phyloP scores from a whole-genome alignment of 2,113 vertebrate genomes.

The Elgaria multicarinata region DNA sequence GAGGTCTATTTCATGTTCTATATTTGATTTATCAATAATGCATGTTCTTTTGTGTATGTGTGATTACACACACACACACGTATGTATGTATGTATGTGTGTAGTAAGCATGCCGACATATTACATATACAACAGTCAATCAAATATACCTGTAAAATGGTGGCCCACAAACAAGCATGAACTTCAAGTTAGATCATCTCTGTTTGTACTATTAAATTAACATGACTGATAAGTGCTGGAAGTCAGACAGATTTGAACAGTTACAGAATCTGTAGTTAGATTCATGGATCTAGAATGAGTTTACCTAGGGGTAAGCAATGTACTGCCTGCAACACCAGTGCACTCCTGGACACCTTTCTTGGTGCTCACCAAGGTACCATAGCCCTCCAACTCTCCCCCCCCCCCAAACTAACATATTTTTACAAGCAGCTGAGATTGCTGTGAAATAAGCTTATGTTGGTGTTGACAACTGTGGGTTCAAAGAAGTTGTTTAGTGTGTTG shows the following conservation, averaged over 20 bases:
- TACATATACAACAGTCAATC: neutral
- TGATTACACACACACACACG: too few relatives aligned
- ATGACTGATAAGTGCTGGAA: neutral
- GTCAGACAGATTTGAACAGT: neutral
- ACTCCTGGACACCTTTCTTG: too few relatives aligned
- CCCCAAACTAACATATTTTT: too few relatives aligned
- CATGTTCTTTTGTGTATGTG: neutral
- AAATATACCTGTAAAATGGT: slow-evolving; percentile 20
- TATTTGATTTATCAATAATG: neutral
- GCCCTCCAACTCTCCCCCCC: too few relatives aligned
- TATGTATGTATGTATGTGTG: too few relatives aligned
- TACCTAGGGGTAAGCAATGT: too few relatives aligned
- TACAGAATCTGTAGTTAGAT: neutral
- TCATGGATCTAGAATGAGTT: slow-evolving; percentile 6
- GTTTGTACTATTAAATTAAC: neutral
- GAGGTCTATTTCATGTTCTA: neutral
- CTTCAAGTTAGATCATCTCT: neutral
- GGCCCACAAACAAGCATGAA: neutral
- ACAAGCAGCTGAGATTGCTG: too few relatives aligned
- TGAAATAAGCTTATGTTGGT: too few relatives aligned
- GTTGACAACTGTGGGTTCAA: too few relatives aligned
- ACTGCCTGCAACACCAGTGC: too few relatives aligned
- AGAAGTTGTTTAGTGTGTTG: too few relatives aligned
- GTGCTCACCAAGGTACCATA: too few relatives aligned
- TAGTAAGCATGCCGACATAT: neutral